phyloP scores from a whole-genome alignment of 2,888 invertebrate species.

The Lepidocyrtinus sp. region DNA sequence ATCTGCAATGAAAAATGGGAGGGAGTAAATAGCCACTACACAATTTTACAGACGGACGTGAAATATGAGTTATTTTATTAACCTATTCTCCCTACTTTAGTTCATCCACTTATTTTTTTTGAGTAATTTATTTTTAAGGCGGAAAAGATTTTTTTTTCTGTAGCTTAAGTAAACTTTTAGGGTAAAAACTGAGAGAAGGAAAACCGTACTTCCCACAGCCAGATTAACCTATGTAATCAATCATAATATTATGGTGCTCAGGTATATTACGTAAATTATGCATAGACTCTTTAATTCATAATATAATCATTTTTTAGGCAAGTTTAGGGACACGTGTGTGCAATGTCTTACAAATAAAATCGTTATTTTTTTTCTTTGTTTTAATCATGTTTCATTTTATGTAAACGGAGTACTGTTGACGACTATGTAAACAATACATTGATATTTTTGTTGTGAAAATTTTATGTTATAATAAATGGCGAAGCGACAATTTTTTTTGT shows the following conservation, averaged over 20 bases:
- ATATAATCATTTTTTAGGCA: too few species aligned
- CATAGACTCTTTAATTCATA: neutral
- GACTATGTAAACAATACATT: too few species aligned
- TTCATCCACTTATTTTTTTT: neutral
- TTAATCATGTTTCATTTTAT: too few species aligned
- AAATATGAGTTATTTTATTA: neutral
- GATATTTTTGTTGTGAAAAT: too few species aligned
- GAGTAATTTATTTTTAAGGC: constrained; percentile 28
- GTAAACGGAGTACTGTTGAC: too few species aligned
- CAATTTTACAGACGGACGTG: neutral
- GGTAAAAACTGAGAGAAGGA: neutral
- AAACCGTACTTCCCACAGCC: neutral
- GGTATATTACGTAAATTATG: neutral
- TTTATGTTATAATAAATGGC: too few species aligned
- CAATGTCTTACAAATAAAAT: too few species aligned
- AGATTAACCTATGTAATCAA: neutral
- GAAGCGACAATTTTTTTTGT: too few species aligned
- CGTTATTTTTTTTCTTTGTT: too few species aligned
- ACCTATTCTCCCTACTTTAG: neutral
- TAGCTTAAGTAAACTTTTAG: too few species aligned
- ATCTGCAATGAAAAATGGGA: constrained; percentile 37
- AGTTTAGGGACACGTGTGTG: too few species aligned
- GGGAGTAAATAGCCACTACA: too few species aligned
- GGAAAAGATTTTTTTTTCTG: neutral
- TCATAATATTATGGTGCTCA: neutral